Evolutionary conservation across 2,113 vertebrate species (phyloP), one percentile per base, ranked within the genome.

Genomic region (Syngnathus typhle): DNA sequence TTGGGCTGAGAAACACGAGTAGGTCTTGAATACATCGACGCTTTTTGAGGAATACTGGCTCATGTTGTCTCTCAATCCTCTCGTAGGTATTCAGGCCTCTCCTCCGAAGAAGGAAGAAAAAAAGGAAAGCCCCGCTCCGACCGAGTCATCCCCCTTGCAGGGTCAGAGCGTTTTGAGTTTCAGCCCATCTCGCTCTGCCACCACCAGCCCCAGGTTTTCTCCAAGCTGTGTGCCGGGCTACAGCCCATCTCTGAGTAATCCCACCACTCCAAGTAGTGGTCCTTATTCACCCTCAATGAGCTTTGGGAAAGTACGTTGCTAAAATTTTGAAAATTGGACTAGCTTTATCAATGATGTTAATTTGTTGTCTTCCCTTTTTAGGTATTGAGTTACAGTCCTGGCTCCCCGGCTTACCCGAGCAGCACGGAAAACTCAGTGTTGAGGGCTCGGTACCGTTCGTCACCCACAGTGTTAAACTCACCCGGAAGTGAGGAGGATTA

Each of bases 121-220:
- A 56, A 90, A 93, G 70, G 91, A 93, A 0, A 75, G 76, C 0
- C 92, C 93, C 0, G 84, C 88, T 7, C 89, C 88, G 0, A 70
- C 89, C 0, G 91, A 92, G 41, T 91, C 94, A 0, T 93, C 93
- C 1, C 91, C 92, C 0, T 82, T 93, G 64, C 95, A 95, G 85
- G 96, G 96, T 0, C 96, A 98, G 74, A 98, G 92, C 0, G 96
- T 99, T 43, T 87, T 99, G 69, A 96, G 94, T 76, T 98, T 96
- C 61, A 99, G 97, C 69, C 96, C 96, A 0, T 94, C 94, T 0
- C 92, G 95, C 1, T 92, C 94, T 0, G 90, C 93, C 10, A 92
- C 91, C 16, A 63, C 88, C 80, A 96, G 94, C 80, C 95, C 97
- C 36, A 98, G 96, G 59, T 98, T 98, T 81, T 81, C 93, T 0